A percentile compares a stretch with the other conserved stretches of the same genome.
Conservation (phyloP, 2,113 vertebrate genomes). For the Pantherophis guttatus region DNA sequence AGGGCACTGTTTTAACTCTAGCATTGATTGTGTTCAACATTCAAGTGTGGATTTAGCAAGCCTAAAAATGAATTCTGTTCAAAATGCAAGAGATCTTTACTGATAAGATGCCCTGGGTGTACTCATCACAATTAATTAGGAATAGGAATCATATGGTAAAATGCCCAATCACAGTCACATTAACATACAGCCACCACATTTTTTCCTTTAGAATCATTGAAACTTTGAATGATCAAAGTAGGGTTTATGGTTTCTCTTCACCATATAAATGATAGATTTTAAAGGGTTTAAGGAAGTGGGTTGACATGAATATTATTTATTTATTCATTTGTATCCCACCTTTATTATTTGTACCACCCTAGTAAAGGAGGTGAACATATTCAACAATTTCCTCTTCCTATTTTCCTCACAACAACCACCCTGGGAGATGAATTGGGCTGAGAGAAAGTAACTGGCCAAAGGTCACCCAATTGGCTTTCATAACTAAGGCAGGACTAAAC, state of each 20-base stretch:
- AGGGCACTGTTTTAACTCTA: constrained; percentile 5
- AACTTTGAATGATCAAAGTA: neutral
- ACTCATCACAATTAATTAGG: neutral
- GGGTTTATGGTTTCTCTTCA: neutral
- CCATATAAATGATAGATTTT: neutral
- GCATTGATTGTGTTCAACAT: constrained; percentile 4
- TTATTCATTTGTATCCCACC: no score
- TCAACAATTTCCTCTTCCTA: no score
- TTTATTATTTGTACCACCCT: no score
- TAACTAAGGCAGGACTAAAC: no score
- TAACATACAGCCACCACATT: neutral
- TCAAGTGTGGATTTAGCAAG: constrained; percentile 6
- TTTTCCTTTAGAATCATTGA: neutral
- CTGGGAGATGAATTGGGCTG: no score
- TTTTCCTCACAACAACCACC: no score
- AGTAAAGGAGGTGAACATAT: no score
- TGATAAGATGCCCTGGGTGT: neutral
- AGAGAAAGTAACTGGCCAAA: no score
- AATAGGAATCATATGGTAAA: neutral
- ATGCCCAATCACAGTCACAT: neutral
- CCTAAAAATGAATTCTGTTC: neutral
- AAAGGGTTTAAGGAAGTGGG: neutral
- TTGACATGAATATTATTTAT: neutral
- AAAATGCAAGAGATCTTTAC: constrained; percentile 22
- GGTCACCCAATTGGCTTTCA: no score